Evolutionary conservation across 2,888 invertebrate species (phyloP).

Genomic region (Drosophila robusta): DNA sequence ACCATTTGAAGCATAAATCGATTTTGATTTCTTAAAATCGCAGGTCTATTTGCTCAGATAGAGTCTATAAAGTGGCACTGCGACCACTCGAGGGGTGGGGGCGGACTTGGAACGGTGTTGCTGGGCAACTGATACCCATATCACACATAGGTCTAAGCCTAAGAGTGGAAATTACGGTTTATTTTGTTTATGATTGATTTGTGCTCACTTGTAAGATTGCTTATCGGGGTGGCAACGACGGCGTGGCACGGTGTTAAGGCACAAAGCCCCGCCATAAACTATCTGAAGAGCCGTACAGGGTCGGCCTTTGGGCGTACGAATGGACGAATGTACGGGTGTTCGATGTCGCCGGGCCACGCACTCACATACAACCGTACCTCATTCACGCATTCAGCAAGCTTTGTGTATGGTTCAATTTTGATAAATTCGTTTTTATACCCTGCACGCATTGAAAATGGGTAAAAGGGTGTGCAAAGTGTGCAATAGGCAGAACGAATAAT

Average conservation of each 20-base stretch:
- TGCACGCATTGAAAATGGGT: too few relatives aligned
- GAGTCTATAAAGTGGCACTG: not conserved
- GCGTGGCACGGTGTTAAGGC: constrained; percentile 62
- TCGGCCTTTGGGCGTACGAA: constrained; percentile 1
- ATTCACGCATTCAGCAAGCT: too few relatives aligned
- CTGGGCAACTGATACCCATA: constrained; percentile 18
- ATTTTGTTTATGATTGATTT: constrained; percentile 68
- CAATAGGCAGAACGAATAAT: too few relatives aligned
- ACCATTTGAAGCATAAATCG: too few relatives aligned
- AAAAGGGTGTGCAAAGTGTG: too few relatives aligned
- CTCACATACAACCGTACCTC: not conserved
- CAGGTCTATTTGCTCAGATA: not conserved
- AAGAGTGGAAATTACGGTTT: constrained; percentile 19
- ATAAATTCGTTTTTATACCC: constrained; percentile 46
- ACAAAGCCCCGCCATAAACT: constrained; percentile 59
- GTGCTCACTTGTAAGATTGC: constrained; percentile 69
- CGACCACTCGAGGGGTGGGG: not conserved
- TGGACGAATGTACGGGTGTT: constrained; percentile 1
- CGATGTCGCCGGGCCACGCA: constrained; percentile 7
- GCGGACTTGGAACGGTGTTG: constrained; percentile 7
- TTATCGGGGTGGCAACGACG: constrained; percentile 57
- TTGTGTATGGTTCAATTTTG: constrained; percentile 9
- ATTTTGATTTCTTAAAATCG: too few relatives aligned
- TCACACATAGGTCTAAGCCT: constrained; percentile 27
- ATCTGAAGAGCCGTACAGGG: constrained; percentile 10